Percentiles rank a stretch among this genome's conserved stretches.
Conservation (phyloP, 2,797 vertebrate species). For the Lepidocolaptes lacrymiger region DNA sequence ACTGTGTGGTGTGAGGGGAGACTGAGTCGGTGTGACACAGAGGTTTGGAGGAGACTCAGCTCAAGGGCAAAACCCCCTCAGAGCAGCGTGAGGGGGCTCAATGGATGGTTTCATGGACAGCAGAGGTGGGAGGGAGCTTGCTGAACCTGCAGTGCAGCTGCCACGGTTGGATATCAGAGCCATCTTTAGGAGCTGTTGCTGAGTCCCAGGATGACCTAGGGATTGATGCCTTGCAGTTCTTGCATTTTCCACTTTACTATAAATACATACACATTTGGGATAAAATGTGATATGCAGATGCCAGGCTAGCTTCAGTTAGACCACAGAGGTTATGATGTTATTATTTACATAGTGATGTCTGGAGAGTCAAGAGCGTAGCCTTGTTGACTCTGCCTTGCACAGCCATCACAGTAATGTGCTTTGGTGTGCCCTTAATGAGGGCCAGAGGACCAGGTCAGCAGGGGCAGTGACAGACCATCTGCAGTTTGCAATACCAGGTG, state of each 20-base stretch:
- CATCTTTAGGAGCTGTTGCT: neutral
- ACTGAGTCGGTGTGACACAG: neutral
- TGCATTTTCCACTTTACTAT: neutral
- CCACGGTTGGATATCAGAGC: neutral
- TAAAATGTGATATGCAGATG: neutral
- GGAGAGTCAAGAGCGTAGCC: neutral
- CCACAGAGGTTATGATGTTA: neutral
- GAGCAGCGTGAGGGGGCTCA: neutral
- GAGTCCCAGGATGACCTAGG: neutral
- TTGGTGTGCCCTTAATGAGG: neutral
- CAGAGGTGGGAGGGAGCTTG: neutral
- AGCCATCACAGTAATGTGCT: neutral
- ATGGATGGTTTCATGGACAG: rapidly evolving
- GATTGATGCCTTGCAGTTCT: neutral
- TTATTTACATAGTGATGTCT: neutral
- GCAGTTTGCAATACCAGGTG: neutral
- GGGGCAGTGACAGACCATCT: neutral
- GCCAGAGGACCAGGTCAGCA: neutral
- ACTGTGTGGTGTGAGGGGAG: neutral
- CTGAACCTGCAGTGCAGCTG: neutral
- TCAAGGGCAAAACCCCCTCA: neutral
- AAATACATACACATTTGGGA: neutral
- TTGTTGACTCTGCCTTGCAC: neutral
- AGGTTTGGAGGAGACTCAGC: neutral
- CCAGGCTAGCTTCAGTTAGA: neutral